Evolutionary conservation across 2,797 vertebrate genomes (phyloP).

Genomic region (Sebastes jordani): DNA sequence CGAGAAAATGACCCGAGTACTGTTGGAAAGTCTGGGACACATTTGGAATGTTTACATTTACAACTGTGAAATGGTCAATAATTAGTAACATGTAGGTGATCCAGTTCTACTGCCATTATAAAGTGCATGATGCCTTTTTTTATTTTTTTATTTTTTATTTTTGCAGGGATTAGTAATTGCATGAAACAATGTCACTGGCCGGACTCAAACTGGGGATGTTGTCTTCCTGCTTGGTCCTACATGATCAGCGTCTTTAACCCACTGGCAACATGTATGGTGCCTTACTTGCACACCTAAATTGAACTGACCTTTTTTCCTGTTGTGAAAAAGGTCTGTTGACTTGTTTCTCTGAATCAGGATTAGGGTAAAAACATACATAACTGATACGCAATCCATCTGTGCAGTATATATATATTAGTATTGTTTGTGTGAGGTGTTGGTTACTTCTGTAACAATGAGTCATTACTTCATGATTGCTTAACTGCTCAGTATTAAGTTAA

Average conservation of each 20-base stretch:
- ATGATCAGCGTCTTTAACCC: not conserved
- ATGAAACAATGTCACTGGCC: not conserved
- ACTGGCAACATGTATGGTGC: not conserved
- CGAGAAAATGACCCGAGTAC: too few species aligned
- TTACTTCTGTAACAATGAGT: not conserved
- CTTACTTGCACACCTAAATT: not conserved
- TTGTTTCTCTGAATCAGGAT: not conserved
- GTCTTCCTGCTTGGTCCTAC: not conserved
- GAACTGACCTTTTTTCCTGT: not conserved
- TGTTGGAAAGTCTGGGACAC: too few species aligned
- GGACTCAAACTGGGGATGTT: not conserved
- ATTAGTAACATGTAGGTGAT: not conserved
- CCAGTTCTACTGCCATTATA: not conserved
- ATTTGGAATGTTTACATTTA: too few species aligned
- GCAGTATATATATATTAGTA: not conserved
- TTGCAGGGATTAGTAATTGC: not conserved
- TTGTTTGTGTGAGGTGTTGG: not conserved
- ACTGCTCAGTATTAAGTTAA: not conserved
- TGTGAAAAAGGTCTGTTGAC: not conserved
- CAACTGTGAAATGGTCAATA: too few species aligned
- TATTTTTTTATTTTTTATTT: too few species aligned
- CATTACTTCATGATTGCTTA: not conserved
- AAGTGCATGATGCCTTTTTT: not conserved
- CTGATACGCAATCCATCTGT: not conserved
- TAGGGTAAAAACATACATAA: not conserved